Conservation (phyloP, 1,140 invertebrate genomes). For the Antheraea pernyi region DNA sequence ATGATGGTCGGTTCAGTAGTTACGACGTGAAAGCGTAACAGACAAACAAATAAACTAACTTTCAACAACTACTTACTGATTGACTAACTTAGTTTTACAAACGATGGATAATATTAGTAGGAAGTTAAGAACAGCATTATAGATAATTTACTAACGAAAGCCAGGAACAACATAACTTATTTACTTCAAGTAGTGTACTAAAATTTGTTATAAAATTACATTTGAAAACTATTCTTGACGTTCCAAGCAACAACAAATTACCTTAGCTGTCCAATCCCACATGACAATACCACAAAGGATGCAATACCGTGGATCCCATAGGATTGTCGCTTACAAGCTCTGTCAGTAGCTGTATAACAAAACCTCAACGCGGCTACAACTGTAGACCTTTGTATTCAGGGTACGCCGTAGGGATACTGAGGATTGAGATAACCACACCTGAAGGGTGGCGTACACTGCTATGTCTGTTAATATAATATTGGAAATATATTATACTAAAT, state of each 20-base stretch:
- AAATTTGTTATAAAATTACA: no score
- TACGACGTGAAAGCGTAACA: no score
- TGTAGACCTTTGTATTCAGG: conserved; percentile 37
- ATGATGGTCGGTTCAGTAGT: no score
- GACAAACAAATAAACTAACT: no score
- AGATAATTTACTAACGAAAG: no score
- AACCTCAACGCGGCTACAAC: conserved; percentile 15
- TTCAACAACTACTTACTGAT: no score
- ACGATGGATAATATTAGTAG: no score
- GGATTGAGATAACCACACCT: conserved; percentile 34
- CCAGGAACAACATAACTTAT: no score
- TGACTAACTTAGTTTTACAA: no score
- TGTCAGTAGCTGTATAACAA: conserved; percentile 12
- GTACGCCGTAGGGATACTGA: conserved; percentile 23
- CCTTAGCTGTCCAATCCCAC: not conserved
- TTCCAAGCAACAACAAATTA: not conserved
- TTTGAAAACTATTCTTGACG: not conserved
- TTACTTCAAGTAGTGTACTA: no score
- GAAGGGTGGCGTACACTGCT: conserved; percentile 26
- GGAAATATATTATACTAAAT: not conserved
- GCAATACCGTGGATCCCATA: conserved; percentile 15
- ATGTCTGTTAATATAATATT: not conserved
- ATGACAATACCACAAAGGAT: conserved; percentile 10
- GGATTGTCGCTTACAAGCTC: conserved; percentile 10
- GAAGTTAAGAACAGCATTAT: no score